phyloP scores from a whole-genome alignment of 2,797 vertebrate genomes.

The Caiman crocodilus region DNA sequence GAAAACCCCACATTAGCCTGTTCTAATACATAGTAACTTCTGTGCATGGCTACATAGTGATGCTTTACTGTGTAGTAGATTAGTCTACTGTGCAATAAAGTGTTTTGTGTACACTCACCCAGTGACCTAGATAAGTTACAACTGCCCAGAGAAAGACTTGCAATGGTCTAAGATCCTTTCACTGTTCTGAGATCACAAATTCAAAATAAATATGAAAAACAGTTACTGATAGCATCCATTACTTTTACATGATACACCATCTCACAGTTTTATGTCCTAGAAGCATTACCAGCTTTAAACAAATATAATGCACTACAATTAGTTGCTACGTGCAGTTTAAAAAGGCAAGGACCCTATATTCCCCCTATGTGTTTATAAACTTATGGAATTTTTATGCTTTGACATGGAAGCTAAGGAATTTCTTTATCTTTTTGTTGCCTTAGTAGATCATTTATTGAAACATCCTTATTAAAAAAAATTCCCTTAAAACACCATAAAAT shows the following conservation, averaged over 20 bases:
- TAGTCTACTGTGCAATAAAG: no score
- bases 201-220: no score
- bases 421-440: not conserved
- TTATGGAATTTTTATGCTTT: not conserved
- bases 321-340: not conserved
- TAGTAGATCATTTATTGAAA: not conserved
- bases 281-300: not conserved
- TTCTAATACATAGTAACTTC: no score
- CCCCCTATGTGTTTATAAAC: not conserved
- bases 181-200: not conserved
- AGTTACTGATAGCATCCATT: no score
- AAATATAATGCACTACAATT: not conserved
- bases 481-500: not conserved
- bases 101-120: no score
- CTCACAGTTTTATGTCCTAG: not conserved
- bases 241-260: not conserved
- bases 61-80: no score
- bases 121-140: not conserved
- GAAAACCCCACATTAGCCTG: no score
- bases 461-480: not conserved
- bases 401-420: not conserved
- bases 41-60: no score
- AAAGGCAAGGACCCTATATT: fast-evolving
- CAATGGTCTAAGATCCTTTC: not conserved
- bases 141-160: not conserved